phyloP scores from a whole-genome alignment of 2,797 vertebrate genomes.

The Pygocentrus nattereri region DNA sequence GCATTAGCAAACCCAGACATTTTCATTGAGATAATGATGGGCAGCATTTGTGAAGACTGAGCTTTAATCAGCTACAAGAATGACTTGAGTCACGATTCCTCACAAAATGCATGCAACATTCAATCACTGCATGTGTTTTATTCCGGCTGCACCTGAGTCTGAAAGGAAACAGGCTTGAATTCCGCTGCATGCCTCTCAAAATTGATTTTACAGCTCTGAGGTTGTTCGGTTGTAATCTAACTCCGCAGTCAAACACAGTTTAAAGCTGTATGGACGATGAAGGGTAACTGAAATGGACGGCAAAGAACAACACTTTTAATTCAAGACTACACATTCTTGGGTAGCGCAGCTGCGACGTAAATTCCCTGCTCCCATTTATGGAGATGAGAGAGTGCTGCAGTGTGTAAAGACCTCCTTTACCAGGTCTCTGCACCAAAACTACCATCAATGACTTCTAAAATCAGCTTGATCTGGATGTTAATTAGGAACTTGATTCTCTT shows the following conservation, averaged over 20 bases:
- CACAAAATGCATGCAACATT: neutral
- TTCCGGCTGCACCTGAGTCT: constrained; percentile 1
- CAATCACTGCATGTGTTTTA: neutral
- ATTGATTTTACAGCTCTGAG: constrained; percentile 63
- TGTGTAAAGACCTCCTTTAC: neutral
- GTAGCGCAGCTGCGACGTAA: neutral
- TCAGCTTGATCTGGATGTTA: too few species aligned
- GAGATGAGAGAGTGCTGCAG: neutral
- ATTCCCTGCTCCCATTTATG: neutral
- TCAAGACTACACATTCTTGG: neutral
- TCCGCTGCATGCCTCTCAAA: constrained; percentile 25
- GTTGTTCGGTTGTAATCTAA: constrained; percentile 65
- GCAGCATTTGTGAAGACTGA: too few species aligned
- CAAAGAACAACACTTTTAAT: neutral
- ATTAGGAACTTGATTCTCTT: too few species aligned
- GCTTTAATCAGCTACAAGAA: neutral
- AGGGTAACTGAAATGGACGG: constrained; percentile 54
- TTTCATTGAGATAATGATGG: too few species aligned
- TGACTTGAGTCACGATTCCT: neutral
- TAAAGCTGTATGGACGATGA: constrained; percentile 56
- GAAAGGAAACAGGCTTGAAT: constrained; percentile 33
- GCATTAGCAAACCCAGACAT: too few species aligned
- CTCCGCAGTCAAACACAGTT: constrained; percentile 72
- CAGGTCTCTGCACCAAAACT: neutral
- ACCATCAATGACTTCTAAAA: neutral